phyloP scores from a whole-genome alignment of 2,113 vertebrate species.

The Neopipo cinnamomea region DNA sequence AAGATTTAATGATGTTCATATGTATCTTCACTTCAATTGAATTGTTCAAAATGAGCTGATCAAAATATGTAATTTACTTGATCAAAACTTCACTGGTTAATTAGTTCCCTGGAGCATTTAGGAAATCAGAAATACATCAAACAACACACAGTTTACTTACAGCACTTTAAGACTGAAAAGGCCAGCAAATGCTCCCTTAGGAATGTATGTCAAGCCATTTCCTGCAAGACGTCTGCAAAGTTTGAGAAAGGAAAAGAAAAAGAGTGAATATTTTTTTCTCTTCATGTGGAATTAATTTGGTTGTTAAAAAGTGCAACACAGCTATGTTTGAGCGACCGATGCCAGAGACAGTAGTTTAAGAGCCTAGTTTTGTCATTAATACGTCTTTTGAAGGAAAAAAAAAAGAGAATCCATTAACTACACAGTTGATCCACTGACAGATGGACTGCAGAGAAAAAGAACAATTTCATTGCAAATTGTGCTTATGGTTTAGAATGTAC shows the following conservation, averaged over 20 bases:
- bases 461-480: neutral
- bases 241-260: conserved; percentile 58
- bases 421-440: conserved; percentile 24
- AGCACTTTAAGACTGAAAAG: conserved; percentile 93
- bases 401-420: neutral
- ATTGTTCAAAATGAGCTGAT: conserved; percentile 11
- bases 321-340: conserved; percentile 38
- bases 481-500: neutral
- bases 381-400: neutral
- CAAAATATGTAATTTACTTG: conserved; percentile 50
- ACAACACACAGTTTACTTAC: conserved; percentile 80
- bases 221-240: conserved; percentile 89
- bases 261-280: conserved; percentile 60
- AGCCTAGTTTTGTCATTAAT: conserved; percentile 52
- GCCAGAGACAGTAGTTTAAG: conserved; percentile 56
- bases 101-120: conserved; percentile 60
- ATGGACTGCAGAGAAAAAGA: conserved; percentile 3
- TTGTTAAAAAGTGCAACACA: conserved; percentile 62
- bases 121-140: conserved; percentile 60
- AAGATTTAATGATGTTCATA: conserved; percentile 40
- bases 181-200: conserved; percentile 88
- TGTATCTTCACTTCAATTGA: neutral
- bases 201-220: conserved; percentile 87
- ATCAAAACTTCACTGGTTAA: conserved; percentile 50
- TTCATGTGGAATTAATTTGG: conserved; percentile 75